Percentiles rank a stretch among this genome's conserved stretches.
Evolutionary conservation across 2,113 vertebrate species (phyloP).

Genomic region (Okapia johnstoni): DNA sequence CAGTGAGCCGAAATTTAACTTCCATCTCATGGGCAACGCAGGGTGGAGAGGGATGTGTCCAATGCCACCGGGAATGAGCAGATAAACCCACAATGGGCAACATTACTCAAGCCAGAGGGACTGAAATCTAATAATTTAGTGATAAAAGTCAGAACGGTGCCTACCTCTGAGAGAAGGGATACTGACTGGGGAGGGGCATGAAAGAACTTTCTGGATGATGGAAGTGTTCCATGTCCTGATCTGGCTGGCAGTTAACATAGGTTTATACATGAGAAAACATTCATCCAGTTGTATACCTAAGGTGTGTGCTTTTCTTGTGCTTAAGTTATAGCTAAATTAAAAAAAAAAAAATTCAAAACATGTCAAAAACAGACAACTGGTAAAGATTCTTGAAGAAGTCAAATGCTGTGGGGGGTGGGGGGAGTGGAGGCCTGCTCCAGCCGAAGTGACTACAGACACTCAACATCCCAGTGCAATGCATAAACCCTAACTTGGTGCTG

Average conservation of each 20-base stretch:
- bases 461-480: neutral
- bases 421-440: neutral
- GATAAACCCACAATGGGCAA: neutral
- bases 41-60: fast-evolving
- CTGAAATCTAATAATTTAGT: neutral
- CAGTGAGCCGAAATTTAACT: neutral
- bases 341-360: neutral
- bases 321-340: neutral
- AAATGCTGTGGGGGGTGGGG: fast-evolving
- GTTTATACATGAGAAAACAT: neutral
- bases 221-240: neutral
- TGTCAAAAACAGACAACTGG: neutral
- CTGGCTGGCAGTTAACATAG: neutral
- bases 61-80: neutral
- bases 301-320: neutral
- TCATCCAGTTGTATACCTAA: neutral
- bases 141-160: neutral
- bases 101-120: neutral
- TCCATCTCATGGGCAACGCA: neutral
- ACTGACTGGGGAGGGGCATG: neutral
- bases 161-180: neutral
- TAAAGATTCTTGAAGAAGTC: neutral
- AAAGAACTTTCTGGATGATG: neutral
- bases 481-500: neutral
- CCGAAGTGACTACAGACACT: neutral